These are phyloP conservation scores for Tenebrosternarchus preto DNA, from an alignment of 2,113 vertebrate genomes.

Conservation along the genomic window DNA sequence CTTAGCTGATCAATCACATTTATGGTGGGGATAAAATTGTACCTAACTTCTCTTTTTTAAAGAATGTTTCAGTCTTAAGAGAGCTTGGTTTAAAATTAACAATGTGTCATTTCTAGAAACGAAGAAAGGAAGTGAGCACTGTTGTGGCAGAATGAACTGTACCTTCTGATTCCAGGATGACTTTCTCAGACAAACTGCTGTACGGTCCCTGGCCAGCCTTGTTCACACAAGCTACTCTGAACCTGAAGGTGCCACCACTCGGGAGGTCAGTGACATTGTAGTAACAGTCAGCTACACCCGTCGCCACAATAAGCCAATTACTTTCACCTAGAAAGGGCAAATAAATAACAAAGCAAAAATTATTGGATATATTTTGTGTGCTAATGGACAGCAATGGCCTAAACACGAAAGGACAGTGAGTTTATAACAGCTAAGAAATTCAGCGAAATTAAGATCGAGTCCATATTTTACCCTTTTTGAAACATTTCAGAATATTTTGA, in stretches of 20 bases:
- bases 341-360: background rate
- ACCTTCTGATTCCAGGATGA: conserved; percentile 81
- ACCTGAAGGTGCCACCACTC: conserved; percentile 74
- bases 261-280: conserved; percentile 89
- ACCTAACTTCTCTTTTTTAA: too few species aligned
- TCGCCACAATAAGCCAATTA: conserved; percentile 85
- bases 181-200: conserved; percentile 83
- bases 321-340: conserved; percentile 75
- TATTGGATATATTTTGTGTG: background rate
- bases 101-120: background rate
- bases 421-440: background rate
- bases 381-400: background rate
- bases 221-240: conserved; percentile 94
- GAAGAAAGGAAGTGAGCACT: background rate
- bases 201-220: conserved; percentile 95
- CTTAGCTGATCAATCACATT: too few species aligned
- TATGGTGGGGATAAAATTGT: too few species aligned
- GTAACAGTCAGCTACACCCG: conserved; percentile 89
- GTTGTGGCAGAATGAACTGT: background rate
- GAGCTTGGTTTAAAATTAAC: background rate
- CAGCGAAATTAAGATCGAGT: background rate
- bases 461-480: background rate
- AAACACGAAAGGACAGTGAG: background rate
- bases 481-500: background rate
- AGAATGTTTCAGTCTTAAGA: background rate